A percentile compares a stretch with the other conserved stretches of the same genome.
Conservation (phyloP, 2,888 invertebrate species). For the Noctua fimbriata region DNA sequence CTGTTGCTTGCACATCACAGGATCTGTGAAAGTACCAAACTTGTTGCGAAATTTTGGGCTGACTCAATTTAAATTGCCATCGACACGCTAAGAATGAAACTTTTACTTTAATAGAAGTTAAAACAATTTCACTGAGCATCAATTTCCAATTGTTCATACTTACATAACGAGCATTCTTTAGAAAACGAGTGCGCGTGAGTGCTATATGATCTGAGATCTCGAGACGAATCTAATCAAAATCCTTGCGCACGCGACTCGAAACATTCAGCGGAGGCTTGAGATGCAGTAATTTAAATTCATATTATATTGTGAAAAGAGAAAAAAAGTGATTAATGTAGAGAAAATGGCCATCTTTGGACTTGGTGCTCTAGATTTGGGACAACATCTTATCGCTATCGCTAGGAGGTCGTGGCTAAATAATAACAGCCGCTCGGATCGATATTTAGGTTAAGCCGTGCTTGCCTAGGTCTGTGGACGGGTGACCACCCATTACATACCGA, state of each 20-base stretch:
- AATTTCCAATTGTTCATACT: conserved; percentile 58
- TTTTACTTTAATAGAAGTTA: conserved; percentile 29
- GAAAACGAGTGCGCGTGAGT: conserved; percentile 53
- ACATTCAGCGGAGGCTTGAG: not conserved
- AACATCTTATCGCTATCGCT: not conserved
- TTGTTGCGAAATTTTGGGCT: not conserved
- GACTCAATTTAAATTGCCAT: not conserved
- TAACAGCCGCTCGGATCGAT: no score
- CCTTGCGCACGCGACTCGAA: conserved; percentile 50
- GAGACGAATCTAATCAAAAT: conserved; percentile 42
- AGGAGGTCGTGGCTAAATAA: no score
- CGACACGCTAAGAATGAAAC: not conserved
- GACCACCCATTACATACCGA: no score
- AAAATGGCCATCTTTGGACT: not conserved
- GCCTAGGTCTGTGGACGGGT: no score
- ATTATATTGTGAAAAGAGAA: not conserved
- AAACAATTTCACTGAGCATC: conserved; percentile 22
- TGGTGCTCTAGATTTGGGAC: not conserved
- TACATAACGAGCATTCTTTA: conserved; percentile 51
- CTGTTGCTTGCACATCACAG: not conserved
- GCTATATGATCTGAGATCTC: conserved; percentile 18
- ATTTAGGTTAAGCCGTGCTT: no score
- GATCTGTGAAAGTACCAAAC: not conserved
- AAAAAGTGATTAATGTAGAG: not conserved
- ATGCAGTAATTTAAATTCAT: not conserved